Conservation (phyloP, 2,113 vertebrate species). For the Columba janthina region DNA sequence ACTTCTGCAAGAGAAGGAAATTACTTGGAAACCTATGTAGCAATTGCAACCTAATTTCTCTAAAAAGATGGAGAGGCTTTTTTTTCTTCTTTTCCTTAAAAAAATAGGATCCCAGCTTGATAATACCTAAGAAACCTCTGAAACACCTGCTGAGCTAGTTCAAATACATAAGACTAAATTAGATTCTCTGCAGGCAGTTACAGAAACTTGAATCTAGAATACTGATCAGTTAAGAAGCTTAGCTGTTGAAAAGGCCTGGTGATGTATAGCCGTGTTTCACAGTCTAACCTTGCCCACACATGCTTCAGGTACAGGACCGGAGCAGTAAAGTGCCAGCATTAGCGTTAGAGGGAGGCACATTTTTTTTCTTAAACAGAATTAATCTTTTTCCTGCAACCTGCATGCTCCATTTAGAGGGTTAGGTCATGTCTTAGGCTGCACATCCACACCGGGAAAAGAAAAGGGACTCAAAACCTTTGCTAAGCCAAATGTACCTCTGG, state of each 20-base stretch:
- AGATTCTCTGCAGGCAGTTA: neutral
- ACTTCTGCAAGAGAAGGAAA: neutral
- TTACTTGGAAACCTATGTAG: conserved; percentile 4
- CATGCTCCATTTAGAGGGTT: neutral
- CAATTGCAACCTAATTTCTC: conserved; percentile 7
- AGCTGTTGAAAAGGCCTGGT: neutral
- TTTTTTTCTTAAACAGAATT: neutral
- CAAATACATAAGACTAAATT: conserved; percentile 21
- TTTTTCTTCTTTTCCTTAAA: neutral
- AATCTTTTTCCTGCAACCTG: neutral
- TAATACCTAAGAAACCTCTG: neutral
- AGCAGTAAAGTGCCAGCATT: neutral
- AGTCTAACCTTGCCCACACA: neutral
- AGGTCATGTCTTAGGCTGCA: neutral
- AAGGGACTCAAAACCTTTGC: neutral
- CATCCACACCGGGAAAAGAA: neutral
- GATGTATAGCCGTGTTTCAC: neutral
- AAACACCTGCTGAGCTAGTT: neutral
- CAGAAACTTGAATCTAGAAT: conserved; percentile 1
- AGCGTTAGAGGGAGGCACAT: neutral
- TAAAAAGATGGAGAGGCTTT: neutral
- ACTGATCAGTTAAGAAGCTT: neutral
- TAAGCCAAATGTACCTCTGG: neutral
- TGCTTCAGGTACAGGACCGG: neutral
- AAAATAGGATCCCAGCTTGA: conserved; percentile 10